Conservation (phyloP, 2,113 vertebrate genomes). For the Thunnus thynnus region DNA sequence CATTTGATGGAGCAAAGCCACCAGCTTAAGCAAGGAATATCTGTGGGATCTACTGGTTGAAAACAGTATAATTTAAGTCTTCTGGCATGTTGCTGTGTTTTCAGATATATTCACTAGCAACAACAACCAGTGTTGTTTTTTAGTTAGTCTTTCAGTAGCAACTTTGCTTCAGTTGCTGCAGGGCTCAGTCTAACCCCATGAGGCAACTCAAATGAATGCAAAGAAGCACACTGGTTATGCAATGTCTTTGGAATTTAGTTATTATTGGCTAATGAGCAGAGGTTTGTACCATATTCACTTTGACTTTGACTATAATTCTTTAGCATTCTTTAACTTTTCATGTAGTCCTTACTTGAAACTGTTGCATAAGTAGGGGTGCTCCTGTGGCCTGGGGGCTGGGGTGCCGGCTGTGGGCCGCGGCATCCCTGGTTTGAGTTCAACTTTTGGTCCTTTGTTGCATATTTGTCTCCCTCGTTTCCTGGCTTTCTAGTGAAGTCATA, state of each 20-base stretch:
- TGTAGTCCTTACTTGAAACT: too few species aligned
- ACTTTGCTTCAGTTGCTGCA: neutral
- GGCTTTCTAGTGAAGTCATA: too few species aligned
- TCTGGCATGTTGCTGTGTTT: neutral
- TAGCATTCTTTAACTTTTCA: too few species aligned
- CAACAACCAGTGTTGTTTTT: neutral
- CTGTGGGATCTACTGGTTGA: conserved; percentile 8
- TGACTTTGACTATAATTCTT: neutral
- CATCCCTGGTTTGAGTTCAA: too few species aligned
- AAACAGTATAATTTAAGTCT: conserved; percentile 1
- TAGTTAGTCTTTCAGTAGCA: conserved; percentile 3
- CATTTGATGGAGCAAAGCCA: conserved; percentile 26
- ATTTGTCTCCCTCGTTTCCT: too few species aligned
- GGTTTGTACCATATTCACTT: neutral
- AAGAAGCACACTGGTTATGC: neutral
- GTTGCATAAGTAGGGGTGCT: too few species aligned
- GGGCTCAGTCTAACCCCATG: neutral
- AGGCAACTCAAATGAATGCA: conserved; percentile 13
- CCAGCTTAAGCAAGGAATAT: neutral
- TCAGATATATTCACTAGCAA: neutral
- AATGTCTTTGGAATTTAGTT: neutral
- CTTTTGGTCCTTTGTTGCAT: too few species aligned
- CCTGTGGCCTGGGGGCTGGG: too few species aligned
- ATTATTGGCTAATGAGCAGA: conserved; percentile 1
- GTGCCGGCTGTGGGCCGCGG: too few species aligned